Percentiles rank a stretch among this genome's conserved stretches.
phyloP scores from a whole-genome alignment of 1,140 invertebrate genomes.

The Leptopilina clavipes region DNA sequence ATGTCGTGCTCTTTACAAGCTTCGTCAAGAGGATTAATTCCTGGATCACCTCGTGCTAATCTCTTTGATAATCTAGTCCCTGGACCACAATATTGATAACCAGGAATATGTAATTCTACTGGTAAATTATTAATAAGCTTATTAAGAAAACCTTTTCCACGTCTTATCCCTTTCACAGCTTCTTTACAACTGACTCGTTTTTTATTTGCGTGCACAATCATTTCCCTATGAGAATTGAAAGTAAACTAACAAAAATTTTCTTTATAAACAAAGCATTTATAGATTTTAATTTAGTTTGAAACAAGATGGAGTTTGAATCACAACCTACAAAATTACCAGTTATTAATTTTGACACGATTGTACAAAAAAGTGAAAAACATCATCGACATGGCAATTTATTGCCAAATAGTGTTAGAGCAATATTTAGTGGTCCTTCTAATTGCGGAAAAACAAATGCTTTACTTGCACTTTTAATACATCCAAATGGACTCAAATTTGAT shows the following conservation, averaged over 20 bases:
- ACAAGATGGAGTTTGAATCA: background rate
- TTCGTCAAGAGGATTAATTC: too few species aligned
- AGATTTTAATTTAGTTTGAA: background rate
- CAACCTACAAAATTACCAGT: background rate
- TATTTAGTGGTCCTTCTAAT: slow-evolving; percentile 57
- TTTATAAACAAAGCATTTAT: background rate
- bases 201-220: background rate
- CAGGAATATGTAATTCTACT: too few species aligned
- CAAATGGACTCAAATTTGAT: slow-evolving; percentile 37
- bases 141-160: slow-evolving; percentile 56
- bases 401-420: slow-evolving; percentile 45
- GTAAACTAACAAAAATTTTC: background rate
- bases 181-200: background rate
- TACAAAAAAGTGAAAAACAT: background rate
- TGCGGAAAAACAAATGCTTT: slow-evolving; percentile 58
- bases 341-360: background rate
- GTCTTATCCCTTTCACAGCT: background rate
- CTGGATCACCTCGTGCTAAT: background rate
- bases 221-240: background rate
- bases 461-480: slow-evolving; percentile 34
- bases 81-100: too few species aligned
- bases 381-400: background rate
- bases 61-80: slow-evolving; percentile 31
- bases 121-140: slow-evolving; percentile 66
- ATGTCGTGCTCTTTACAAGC: too few species aligned